Conservation (phyloP, 2,113 vertebrate genomes). For the Anoplopoma fimbria region DNA sequence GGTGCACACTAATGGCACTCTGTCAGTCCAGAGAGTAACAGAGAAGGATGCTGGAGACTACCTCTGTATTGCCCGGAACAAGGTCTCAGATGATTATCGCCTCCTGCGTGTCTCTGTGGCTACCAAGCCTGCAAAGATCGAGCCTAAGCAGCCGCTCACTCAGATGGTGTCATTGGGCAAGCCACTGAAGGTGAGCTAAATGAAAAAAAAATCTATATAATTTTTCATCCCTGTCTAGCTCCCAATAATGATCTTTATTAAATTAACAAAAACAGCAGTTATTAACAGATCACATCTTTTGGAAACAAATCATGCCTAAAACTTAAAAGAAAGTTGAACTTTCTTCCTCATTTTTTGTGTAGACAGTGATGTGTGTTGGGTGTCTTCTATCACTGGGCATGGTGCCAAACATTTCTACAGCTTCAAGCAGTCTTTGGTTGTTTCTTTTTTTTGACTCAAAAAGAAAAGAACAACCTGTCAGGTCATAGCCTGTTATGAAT, state of each 20-base stretch:
- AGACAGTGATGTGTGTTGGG: slow-evolving; percentile 6
- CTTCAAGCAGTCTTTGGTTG: slow-evolving; percentile 22
- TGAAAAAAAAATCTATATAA: neutral
- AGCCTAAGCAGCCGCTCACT: slow-evolving; percentile 83
- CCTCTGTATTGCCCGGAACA: slow-evolving; percentile 92
- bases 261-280: neutral
- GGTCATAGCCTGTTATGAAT: slow-evolving; percentile 18
- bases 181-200: slow-evolving; percentile 89
- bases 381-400: neutral
- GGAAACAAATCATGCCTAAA: neutral
- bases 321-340: slow-evolving; percentile 8
- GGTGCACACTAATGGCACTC: slow-evolving; percentile 89
- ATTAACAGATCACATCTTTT: neutral
- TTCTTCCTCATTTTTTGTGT: slow-evolving; percentile 14
- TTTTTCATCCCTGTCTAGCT: neutral
- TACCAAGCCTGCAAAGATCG: slow-evolving; percentile 90
- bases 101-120: slow-evolving; percentile 89
- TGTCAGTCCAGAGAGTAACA: slow-evolving; percentile 86
- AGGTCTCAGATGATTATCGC: slow-evolving; percentile 89
- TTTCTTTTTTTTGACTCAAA: slow-evolving; percentile 22
- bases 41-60: slow-evolving; percentile 94
- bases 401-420: slow-evolving; percentile 10
- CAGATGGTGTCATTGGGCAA: slow-evolving; percentile 88
- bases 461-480: slow-evolving; percentile 34
- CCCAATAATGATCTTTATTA: neutral